Evolutionary conservation across 1,140 invertebrate species (phyloP).

Genomic region (Drosophila serrata): DNA sequence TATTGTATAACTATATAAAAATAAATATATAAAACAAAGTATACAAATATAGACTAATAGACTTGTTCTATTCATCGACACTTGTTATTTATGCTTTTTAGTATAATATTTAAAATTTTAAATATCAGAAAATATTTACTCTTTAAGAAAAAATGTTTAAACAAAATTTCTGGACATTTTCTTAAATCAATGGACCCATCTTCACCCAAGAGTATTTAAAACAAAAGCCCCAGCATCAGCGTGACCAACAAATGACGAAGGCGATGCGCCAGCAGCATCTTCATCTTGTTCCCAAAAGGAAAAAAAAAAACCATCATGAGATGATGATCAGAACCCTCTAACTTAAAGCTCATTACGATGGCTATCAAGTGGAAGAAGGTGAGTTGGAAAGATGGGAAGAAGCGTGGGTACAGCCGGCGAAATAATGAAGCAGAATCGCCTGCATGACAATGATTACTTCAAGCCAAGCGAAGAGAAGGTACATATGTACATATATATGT

Average conservation of each 20-base stretch:
- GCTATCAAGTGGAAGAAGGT: constrained; percentile 57
- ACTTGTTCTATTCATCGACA: no score
- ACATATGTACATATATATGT: no score
- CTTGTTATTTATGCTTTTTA: no score
- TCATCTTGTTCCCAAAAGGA: constrained; percentile 58
- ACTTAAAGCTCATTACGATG: constrained; percentile 71
- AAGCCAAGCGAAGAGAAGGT: constrained; percentile 12
- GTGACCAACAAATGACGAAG: constrained; percentile 74
- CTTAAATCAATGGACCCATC: no score
- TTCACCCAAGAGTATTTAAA: neutral
- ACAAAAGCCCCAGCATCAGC: constrained; percentile 55
- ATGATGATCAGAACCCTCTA: constrained; percentile 65
- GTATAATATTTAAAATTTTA: no score
- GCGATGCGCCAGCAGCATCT: constrained; percentile 71
- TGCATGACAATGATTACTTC: constrained; percentile 75
- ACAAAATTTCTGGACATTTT: no score
- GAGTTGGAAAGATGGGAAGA: constrained; percentile 16
- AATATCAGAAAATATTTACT: no score
- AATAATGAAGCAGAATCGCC: constrained; percentile 78
- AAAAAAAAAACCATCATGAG: constrained; percentile 60
- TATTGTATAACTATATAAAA: neutral
- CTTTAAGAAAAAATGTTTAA: no score
- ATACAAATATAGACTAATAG: no score
- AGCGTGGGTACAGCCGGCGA: constrained; percentile 70
- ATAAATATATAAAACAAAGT: no score